These are phyloP conservation scores for Torymus texanus DNA, from an alignment of 2,888 invertebrate genomes.

Conservation along the genomic window DNA sequence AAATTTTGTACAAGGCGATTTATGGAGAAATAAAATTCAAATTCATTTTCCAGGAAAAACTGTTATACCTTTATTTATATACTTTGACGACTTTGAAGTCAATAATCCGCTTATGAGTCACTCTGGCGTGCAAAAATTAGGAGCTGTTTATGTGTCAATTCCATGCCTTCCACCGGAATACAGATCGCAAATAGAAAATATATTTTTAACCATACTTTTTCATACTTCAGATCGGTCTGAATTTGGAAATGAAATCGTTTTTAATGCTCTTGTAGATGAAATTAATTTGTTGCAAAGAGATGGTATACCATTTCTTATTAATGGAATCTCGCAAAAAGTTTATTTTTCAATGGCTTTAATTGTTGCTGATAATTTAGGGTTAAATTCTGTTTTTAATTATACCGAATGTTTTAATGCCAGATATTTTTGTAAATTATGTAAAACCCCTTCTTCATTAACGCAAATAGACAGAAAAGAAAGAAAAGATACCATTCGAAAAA, in stretches of 20 bases:
- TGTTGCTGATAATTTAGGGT: not conserved
- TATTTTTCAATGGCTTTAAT: not conserved
- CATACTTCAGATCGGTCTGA: not conserved
- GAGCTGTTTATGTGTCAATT: not conserved
- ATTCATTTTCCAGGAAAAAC: not conserved
- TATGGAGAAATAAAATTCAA: not conserved
- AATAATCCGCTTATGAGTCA: not conserved
- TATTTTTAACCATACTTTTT: slow-evolving; percentile 5
- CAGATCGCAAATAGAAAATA: slow-evolving; percentile 5
- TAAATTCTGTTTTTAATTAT: not conserved
- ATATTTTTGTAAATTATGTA: slow-evolving; percentile 15
- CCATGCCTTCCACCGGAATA: not conserved
- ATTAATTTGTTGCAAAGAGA: slow-evolving; percentile 6
- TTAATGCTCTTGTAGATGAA: not conserved
- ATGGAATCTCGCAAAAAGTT: not conserved
- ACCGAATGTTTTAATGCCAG: not conserved
- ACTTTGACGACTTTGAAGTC: not conserved
- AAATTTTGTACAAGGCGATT: too few species aligned
- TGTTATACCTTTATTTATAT: not conserved
- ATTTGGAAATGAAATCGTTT: slow-evolving; percentile 5
- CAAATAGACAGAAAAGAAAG: not conserved
- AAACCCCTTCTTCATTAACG: not conserved
- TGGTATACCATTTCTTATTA: not conserved
- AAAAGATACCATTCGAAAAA: not conserved
- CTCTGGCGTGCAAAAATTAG: not conserved